Conservation (phyloP, 2,888 invertebrate species). For the Drosophila neotestacea region DNA sequence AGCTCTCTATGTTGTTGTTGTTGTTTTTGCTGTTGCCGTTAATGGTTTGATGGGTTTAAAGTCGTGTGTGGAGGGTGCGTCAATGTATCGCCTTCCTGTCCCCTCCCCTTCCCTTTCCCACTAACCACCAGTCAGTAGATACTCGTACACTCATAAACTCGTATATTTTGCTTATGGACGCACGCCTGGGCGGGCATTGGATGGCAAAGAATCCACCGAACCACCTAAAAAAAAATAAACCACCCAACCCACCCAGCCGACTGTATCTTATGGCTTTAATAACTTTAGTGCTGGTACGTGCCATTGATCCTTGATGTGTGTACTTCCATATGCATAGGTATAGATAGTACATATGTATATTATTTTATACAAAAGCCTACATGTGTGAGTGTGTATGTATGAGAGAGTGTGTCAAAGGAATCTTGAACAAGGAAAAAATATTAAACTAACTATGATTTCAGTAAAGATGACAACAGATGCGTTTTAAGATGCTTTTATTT, state of each 20-base stretch:
- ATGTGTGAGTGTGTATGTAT: background rate
- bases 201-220: constrained; percentile 36
- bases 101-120: background rate
- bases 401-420: constrained; percentile 1
- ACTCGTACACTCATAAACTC: constrained; percentile 44
- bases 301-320: constrained; percentile 74
- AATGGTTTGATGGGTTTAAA: constrained; percentile 78
- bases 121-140: constrained; percentile 7
- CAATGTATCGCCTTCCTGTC: constrained; percentile 54
- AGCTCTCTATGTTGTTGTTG: constrained; percentile 16
- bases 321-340: constrained; percentile 26
- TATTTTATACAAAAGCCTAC: background rate
- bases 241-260: constrained; percentile 25
- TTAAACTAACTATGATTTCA: background rate
- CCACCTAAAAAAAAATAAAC: constrained; percentile 14
- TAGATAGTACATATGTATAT: constrained; percentile 1
- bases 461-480: background rate
- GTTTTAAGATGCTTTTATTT: background rate
- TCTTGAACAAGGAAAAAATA: background rate
- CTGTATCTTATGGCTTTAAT: constrained; percentile 75
- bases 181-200: constrained; percentile 56
- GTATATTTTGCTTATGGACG: constrained; percentile 70
- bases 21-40: constrained; percentile 56
- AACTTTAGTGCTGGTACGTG: constrained; percentile 78
- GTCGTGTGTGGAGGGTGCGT: constrained; percentile 67